Evolutionary conservation across 2,797 vertebrate species (phyloP).

Genomic region (Pelochelys cantorii): DNA sequence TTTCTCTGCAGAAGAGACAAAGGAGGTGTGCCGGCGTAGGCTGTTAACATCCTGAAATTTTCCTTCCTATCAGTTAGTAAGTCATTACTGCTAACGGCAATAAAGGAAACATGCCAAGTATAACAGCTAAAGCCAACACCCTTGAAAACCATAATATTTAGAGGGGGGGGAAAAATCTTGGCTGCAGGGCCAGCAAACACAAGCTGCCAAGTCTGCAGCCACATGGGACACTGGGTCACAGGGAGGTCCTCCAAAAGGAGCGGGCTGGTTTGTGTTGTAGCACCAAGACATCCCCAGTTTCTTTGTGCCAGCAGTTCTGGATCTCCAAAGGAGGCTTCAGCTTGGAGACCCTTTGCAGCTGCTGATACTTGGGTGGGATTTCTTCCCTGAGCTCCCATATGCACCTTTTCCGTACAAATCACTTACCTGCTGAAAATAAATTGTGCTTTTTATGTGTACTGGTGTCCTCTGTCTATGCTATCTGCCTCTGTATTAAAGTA

Average conservation of each 20-base stretch:
- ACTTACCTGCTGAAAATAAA: rapidly evolving
- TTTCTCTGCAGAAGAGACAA: neutral
- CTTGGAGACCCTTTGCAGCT: neutral
- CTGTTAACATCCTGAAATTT: conserved; percentile 59
- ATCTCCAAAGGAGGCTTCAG: neutral
- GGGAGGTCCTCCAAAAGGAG: neutral
- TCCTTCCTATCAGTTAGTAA: conserved; percentile 76
- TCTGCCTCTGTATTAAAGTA: neutral
- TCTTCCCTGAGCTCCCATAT: neutral
- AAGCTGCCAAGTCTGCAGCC: conserved; percentile 41
- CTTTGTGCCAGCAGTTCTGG: neutral
- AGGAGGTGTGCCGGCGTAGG: conserved; percentile 11
- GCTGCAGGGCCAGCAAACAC: neutral
- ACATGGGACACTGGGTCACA: rapidly evolving
- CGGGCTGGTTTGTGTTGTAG: neutral
- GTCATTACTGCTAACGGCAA: conserved; percentile 72
- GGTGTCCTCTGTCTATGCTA: neutral
- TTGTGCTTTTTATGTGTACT: neutral
- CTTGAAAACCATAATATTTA: conserved; percentile 79
- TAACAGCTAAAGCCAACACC: conserved; percentile 75
- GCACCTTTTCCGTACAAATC: neutral
- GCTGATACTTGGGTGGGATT: neutral
- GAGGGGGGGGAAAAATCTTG: neutral
- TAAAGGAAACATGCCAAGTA: conserved; percentile 73
- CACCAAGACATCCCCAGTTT: neutral